A percentile compares a stretch with the other conserved stretches of the same genome.
Evolutionary conservation across 2,797 vertebrate genomes (phyloP).

Genomic region (Sphaeramia orbicularis): DNA sequence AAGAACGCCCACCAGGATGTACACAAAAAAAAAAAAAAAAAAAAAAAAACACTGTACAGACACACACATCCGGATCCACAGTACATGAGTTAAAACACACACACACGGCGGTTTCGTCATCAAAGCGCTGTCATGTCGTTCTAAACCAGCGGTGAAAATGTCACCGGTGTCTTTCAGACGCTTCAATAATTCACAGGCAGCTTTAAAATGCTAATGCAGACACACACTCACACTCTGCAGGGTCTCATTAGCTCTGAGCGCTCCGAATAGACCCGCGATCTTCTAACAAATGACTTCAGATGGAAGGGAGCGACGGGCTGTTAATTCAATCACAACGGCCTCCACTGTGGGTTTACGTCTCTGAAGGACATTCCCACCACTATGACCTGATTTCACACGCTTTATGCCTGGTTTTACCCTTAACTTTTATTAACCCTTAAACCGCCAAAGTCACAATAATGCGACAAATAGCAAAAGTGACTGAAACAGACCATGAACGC

Average conservation of each 20-base stretch:
- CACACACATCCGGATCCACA: conserved; percentile 4
- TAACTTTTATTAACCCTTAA: too few species aligned
- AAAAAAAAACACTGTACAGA: neutral
- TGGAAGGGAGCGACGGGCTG: too few species aligned
- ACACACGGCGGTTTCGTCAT: conserved; percentile 52
- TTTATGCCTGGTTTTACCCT: too few species aligned
- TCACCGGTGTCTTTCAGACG: conserved; percentile 71
- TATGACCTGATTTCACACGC: too few species aligned
- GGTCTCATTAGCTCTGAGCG: conserved; percentile 4
- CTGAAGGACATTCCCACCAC: too few species aligned
- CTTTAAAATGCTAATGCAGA: conserved; percentile 61
- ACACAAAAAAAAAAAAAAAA: conserved; percentile 7
- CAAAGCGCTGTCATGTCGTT: conserved; percentile 58
- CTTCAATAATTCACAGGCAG: conserved; percentile 83
- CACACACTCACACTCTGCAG: conserved; percentile 32
- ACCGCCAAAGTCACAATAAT: too few species aligned
- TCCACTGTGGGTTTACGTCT: too few species aligned
- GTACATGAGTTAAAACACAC: neutral
- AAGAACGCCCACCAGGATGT: conserved; percentile 2
- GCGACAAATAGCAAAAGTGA: too few species aligned
- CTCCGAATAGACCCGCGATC: too few species aligned
- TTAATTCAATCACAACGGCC: too few species aligned
- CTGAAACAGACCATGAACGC: too few species aligned
- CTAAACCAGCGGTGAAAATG: conserved; percentile 59
- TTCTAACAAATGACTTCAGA: too few species aligned